A percentile compares a stretch with the other conserved stretches of the same genome.
phyloP scores from a whole-genome alignment of 2,797 vertebrate genomes.

The Pangasius djambal region DNA sequence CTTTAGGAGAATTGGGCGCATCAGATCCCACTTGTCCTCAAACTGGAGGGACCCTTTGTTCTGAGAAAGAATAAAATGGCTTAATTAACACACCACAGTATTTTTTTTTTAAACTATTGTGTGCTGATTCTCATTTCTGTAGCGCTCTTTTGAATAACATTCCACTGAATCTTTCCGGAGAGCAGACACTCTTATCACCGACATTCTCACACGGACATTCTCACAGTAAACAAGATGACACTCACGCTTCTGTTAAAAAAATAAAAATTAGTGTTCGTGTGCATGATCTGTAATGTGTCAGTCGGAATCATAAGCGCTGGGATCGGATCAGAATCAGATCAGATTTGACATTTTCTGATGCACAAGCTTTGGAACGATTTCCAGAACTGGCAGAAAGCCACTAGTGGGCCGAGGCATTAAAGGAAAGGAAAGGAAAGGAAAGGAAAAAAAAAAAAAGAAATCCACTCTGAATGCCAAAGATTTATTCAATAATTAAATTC shows the following conservation, averaged over 20 bases:
- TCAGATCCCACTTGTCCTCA: constrained; percentile 99
- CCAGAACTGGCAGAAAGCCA: background rate
- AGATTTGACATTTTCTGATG: background rate
- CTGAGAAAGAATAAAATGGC: constrained; percentile 55
- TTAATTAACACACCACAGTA: background rate
- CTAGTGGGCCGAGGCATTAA: background rate
- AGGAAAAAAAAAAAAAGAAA: background rate
- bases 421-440: too few relatives aligned
- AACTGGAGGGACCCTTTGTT: constrained; percentile 99
- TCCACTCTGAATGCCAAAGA: background rate
- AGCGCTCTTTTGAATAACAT: background rate
- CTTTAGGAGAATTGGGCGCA: constrained; percentile 97
- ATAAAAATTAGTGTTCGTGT: background rate
- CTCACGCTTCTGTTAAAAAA: background rate
- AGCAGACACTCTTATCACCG: background rate
- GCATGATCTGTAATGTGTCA: background rate
- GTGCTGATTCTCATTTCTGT: background rate
- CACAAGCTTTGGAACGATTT: background rate
- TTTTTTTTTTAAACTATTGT: background rate
- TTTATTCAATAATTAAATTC: background rate
- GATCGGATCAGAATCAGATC: background rate
- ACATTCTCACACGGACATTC: constrained; percentile 12
- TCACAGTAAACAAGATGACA: background rate
- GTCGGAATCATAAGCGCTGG: background rate
- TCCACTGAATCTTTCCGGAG: background rate